phyloP scores from a whole-genome alignment of 1,140 invertebrate genomes.

The Drosophila ambigua region DNA sequence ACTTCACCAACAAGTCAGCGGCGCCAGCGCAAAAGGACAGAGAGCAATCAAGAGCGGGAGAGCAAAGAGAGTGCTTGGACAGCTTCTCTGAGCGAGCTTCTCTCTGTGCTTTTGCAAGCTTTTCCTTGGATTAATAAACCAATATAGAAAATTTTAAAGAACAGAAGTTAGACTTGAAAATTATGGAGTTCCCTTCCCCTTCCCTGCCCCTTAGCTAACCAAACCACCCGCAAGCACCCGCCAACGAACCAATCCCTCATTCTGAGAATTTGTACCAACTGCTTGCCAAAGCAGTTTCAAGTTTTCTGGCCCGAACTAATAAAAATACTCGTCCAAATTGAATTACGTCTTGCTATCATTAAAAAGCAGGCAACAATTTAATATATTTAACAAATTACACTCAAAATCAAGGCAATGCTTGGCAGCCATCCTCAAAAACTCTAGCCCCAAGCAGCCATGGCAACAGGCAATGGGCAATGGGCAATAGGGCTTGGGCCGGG shows the following conservation, averaged over 20 bases:
- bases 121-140: constrained; percentile 24
- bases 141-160: neutral
- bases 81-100: constrained; percentile 32
- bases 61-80: constrained; percentile 22
- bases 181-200: neutral
- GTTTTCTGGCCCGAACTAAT: neutral
- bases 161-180: neutral
- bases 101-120: constrained; percentile 67
- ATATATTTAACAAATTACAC: constrained; percentile 64
- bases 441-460: constrained; percentile 16
- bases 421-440: constrained; percentile 12
- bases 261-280: no score
- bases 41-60: constrained; percentile 24
- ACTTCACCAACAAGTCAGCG: constrained; percentile 70
- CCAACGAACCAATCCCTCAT: no score
- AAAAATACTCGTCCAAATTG: neutral
- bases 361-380: constrained; percentile 27
- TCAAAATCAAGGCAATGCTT: constrained; percentile 17
- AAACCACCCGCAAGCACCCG: no score
- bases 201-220: no score
- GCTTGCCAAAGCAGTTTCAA: neutral
- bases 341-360: constrained; percentile 5
- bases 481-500: constrained; percentile 3
- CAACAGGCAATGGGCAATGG: constrained; percentile 8
- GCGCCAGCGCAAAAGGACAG: constrained; percentile 68